A percentile compares a stretch with the other conserved stretches of the same genome.
These are phyloP conservation scores for Xanthia icteritia DNA, from an alignment of 2,888 invertebrate genomes.

Conservation along the genomic window DNA sequence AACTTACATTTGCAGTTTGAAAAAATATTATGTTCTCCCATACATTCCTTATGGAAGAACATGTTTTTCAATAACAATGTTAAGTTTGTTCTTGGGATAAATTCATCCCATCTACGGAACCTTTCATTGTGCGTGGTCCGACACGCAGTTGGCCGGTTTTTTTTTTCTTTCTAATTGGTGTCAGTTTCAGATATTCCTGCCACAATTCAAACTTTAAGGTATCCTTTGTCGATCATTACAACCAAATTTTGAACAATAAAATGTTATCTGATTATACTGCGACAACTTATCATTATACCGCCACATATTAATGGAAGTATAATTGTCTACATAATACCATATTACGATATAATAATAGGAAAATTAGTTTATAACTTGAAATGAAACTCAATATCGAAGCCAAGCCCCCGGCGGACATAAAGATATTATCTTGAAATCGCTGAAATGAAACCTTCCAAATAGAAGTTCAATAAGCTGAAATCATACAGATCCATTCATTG, in stretches of 20 bases:
- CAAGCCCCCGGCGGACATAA: neutral
- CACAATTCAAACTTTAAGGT: slow-evolving; percentile 12
- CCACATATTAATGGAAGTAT: slow-evolving; percentile 51
- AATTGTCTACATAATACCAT: slow-evolving; percentile 48
- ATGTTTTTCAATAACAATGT: too few relatives aligned
- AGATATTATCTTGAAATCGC: slow-evolving; percentile 34
- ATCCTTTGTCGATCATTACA: slow-evolving; percentile 48
- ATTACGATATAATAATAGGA: slow-evolving; percentile 46
- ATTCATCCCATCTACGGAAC: too few relatives aligned
- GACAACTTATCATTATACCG: slow-evolving; percentile 46
- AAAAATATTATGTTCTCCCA: too few relatives aligned
- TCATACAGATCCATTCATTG: neutral
- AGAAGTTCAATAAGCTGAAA: slow-evolving; percentile 10
- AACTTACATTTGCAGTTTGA: too few relatives aligned
- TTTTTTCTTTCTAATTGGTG: neutral
- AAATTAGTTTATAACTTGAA: slow-evolving; percentile 42
- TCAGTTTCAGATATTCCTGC: slow-evolving; percentile 5
- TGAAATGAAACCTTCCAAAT: slow-evolving; percentile 7
- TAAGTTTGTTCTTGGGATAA: too few relatives aligned
- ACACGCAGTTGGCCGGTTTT: neutral
- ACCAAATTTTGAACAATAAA: slow-evolving; percentile 64
- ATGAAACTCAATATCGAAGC: slow-evolving; percentile 28
- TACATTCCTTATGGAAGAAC: too few relatives aligned
- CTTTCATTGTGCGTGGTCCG: too few relatives aligned
- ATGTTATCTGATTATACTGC: slow-evolving; percentile 64